Conservation (phyloP, 1,140 invertebrate species). For the Drosophila simulans region DNA sequence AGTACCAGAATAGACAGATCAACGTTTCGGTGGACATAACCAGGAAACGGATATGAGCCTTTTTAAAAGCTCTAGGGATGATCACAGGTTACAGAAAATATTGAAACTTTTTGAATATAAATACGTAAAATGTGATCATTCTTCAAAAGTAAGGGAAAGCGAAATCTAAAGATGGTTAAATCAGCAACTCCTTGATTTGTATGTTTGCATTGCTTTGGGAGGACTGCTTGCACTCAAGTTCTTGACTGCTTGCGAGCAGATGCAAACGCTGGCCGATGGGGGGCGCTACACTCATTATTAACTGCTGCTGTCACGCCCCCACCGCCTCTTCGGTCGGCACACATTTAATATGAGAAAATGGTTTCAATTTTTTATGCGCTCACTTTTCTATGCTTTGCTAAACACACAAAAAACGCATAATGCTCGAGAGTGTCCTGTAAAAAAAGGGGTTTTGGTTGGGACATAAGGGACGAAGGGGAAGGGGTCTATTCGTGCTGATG, state of each 20-base stretch:
- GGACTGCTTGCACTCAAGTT: not conserved
- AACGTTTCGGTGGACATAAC: constrained; percentile 59
- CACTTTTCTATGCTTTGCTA: constrained; percentile 58
- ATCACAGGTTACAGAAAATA: too few relatives aligned
- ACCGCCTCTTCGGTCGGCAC: constrained; percentile 53
- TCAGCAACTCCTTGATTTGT: too few relatives aligned
- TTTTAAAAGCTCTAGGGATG: not conserved
- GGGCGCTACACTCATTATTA: constrained; percentile 59
- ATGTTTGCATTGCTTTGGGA: not conserved
- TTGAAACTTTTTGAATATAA: too few relatives aligned
- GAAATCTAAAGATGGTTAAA: too few relatives aligned
- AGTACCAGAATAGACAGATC: constrained; percentile 42
- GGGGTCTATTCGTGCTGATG: constrained; percentile 50
- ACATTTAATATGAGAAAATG: constrained; percentile 82
- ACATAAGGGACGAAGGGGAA: constrained; percentile 4
- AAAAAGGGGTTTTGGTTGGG: not conserved
- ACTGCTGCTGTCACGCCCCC: constrained; percentile 44
- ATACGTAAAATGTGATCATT: too few relatives aligned
- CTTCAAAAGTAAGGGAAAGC: too few relatives aligned
- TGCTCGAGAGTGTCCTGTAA: constrained; percentile 18
- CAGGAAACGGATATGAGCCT: constrained; percentile 53
- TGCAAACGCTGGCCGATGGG: constrained; percentile 3
- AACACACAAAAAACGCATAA: constrained; percentile 54
- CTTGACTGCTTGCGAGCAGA: constrained; percentile 10
- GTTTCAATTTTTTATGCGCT: constrained; percentile 77